These are phyloP conservation scores for Marasmarcha lunaedactyla DNA, from an alignment of 2,888 invertebrate species.

Conservation along the genomic window DNA sequence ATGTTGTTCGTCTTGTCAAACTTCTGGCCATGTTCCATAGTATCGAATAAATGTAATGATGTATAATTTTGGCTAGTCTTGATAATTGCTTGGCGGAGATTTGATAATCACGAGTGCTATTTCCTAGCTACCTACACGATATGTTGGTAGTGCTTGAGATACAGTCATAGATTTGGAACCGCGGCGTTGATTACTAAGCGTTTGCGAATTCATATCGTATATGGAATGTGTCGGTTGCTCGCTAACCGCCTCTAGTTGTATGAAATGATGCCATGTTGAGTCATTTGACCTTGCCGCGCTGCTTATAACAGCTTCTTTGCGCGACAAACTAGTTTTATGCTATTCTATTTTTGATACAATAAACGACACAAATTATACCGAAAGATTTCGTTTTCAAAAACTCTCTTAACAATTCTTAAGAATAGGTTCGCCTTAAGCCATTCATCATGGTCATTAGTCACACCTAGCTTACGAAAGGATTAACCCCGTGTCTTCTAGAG, in stretches of 20 bases:
- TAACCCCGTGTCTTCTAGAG: too few species aligned
- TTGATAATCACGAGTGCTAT: neutral
- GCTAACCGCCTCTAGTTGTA: constrained; percentile 13
- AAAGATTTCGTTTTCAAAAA: too few species aligned
- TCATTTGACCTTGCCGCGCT: constrained; percentile 36
- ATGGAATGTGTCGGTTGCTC: constrained; percentile 27
- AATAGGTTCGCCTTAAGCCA: too few species aligned
- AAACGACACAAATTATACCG: too few species aligned
- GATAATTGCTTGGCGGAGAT: neutral
- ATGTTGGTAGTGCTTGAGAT: too few species aligned
- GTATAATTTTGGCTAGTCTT: neutral
- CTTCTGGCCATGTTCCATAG: neutral
- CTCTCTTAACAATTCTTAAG: too few species aligned
- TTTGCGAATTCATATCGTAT: constrained; percentile 19
- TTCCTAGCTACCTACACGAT: neutral
- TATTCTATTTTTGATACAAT: neutral
- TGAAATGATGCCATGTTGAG: constrained; percentile 37
- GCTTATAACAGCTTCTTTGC: constrained; percentile 28
- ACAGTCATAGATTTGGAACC: too few species aligned
- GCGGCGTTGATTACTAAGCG: neutral
- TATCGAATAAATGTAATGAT: neutral
- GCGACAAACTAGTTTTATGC: constrained; percentile 10
- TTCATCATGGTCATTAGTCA: too few species aligned
- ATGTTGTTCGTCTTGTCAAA: neutral
- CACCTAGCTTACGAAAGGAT: too few species aligned